Evolutionary conservation across 2,888 invertebrate species (phyloP).

Genomic region (Andrena camellia): DNA sequence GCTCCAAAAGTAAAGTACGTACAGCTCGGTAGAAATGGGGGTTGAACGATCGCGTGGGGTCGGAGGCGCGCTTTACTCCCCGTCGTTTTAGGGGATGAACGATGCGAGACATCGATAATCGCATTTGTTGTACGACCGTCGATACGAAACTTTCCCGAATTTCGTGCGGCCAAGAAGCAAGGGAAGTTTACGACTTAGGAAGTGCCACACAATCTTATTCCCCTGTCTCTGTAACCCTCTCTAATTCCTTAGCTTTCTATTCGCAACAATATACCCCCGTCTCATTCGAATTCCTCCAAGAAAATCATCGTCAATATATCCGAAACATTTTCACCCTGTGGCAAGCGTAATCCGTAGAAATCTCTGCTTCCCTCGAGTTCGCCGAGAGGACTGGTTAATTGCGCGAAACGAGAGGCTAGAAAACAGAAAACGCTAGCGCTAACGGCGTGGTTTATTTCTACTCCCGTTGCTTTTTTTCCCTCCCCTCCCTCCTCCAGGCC

Average conservation of each 20-base stretch:
- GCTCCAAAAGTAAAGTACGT: slow-evolving; percentile 44
- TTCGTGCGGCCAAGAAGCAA: slow-evolving; percentile 59
- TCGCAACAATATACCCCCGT: background rate
- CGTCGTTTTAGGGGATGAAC: slow-evolving; percentile 61
- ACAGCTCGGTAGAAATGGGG: slow-evolving; percentile 31
- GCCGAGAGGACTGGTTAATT: slow-evolving; percentile 37
- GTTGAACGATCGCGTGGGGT: slow-evolving; percentile 62
- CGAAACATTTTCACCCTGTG: background rate
- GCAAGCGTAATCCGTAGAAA: slow-evolving; percentile 24
- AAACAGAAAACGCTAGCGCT: slow-evolving; percentile 33
- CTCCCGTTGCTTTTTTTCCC: slow-evolving; percentile 14
- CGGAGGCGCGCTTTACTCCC: slow-evolving; percentile 52
- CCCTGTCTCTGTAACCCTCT: slow-evolving; percentile 32
- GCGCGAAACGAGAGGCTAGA: slow-evolving; percentile 45
- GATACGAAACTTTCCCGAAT: slow-evolving; percentile 71
- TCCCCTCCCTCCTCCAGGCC: slow-evolving; percentile 1
- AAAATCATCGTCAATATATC: background rate
- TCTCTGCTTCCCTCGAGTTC: slow-evolving; percentile 14
- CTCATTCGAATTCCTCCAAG: background rate
- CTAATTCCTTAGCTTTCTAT: slow-evolving; percentile 1
- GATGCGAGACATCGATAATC: slow-evolving; percentile 71
- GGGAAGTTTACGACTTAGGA: slow-evolving; percentile 75
- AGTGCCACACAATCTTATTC: slow-evolving; percentile 69
- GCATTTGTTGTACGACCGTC: slow-evolving; percentile 73
- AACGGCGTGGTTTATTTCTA: slow-evolving; percentile 53